phyloP scores from a whole-genome alignment of 2,888 invertebrate species.

The Meteorus colon region DNA sequence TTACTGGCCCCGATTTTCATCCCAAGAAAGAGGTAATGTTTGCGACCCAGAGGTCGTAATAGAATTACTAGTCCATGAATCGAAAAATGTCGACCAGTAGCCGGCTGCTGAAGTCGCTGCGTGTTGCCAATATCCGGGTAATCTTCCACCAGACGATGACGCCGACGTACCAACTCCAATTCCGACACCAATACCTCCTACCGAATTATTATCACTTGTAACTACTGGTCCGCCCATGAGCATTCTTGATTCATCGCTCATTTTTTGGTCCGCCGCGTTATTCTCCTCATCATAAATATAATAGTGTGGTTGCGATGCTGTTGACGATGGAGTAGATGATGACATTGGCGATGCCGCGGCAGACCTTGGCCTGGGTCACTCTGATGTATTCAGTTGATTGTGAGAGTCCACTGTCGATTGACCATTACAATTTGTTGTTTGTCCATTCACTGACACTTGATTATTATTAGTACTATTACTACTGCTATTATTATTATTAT shows the following conservation, averaged over 20 bases:
- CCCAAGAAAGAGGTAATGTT: conserved; percentile 63
- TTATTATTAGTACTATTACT: conserved; percentile 43
- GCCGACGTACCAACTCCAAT: conserved; percentile 55
- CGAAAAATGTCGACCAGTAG: conserved; percentile 70
- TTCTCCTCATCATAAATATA: conserved; percentile 70
- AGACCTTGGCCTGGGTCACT: conserved; percentile 73
- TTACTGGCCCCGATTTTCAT: conserved; percentile 63
- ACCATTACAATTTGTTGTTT: conserved; percentile 38
- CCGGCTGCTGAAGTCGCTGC: conserved; percentile 65
- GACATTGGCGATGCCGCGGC: conserved; percentile 67
- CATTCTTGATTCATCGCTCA: conserved; percentile 52
- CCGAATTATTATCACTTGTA: conserved; percentile 36
- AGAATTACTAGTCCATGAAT: conserved; percentile 68
- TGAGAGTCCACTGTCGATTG: conserved; percentile 47
- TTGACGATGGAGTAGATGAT: conserved; percentile 70
- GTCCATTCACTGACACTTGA: conserved; percentile 42
- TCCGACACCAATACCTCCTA: conserved; percentile 57
- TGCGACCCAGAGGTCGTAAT: conserved; percentile 66
- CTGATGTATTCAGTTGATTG: conserved; percentile 59
- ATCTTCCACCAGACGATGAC: conserved; percentile 57
- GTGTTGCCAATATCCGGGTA: conserved; percentile 71
- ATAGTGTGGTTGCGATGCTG: conserved; percentile 68
- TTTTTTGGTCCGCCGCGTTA: conserved; percentile 67
- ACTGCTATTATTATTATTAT: conserved; percentile 26
- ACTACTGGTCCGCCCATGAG: conserved; percentile 40